These are phyloP conservation scores for Apus apus DNA, from an alignment of 2,113 vertebrate species.

Conservation along the genomic window DNA sequence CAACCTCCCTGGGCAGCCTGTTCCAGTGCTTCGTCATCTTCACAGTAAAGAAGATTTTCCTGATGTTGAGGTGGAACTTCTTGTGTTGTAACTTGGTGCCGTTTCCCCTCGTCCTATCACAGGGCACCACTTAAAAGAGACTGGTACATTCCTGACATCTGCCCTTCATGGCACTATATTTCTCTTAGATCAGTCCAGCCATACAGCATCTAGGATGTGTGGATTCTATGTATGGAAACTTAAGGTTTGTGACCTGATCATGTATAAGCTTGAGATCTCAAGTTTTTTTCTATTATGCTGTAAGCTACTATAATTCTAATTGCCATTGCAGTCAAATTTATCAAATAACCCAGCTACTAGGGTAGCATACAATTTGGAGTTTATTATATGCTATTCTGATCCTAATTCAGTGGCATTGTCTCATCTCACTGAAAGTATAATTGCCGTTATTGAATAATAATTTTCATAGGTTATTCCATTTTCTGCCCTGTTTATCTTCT, in stretches of 20 bases:
- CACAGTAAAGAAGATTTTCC: too few species aligned
- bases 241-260: background rate
- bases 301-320: background rate
- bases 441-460: conserved; percentile 60
- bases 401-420: conserved; percentile 35
- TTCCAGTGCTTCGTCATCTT: too few species aligned
- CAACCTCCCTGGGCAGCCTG: too few species aligned
- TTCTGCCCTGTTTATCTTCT: conserved; percentile 51
- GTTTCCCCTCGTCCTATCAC: too few species aligned
- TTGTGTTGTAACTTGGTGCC: too few species aligned
- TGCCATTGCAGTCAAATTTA: background rate
- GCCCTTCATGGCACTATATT: background rate
- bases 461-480: conserved; percentile 46
- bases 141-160: too few species aligned
- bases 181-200: background rate
- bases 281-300: background rate
- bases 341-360: background rate
- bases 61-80: too few species aligned
- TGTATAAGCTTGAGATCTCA: background rate
- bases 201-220: background rate
- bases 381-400: conserved; percentile 35
- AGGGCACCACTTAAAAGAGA: too few species aligned
- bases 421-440: conserved; percentile 52
- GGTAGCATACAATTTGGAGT: background rate
- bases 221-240: background rate